A percentile compares a stretch with the other conserved stretches of the same genome.
Evolutionary conservation across 30 jellyfish, hydroid and myxozoan genomes (phyloP).

Genomic region (Chrysaora quinquecirrha): DNA sequence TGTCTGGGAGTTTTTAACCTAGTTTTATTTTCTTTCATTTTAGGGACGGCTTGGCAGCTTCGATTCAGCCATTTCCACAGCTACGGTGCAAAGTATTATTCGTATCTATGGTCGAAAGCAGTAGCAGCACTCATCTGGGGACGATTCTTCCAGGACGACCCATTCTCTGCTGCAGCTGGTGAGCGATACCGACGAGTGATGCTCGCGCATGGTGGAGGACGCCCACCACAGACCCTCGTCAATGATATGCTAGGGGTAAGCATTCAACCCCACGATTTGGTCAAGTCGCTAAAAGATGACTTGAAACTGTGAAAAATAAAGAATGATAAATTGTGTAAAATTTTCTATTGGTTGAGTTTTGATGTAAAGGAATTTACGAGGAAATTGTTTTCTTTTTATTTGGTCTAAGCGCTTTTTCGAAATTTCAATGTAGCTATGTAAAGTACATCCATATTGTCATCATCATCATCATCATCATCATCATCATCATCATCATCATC

Average conservation of each 20-base stretch:
- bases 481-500: too few species aligned
- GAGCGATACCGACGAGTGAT: conserved; percentile 79
- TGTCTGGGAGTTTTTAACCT: too few species aligned
- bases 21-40: too few species aligned
- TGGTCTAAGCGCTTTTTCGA: too few species aligned
- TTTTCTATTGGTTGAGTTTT: too few species aligned
- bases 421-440: too few species aligned
- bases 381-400: too few species aligned
- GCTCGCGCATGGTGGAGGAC: conserved; percentile 96
- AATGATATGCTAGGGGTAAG: conserved; percentile 78
- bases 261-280: conserved; percentile 64
- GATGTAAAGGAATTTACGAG: too few species aligned
- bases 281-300: conserved; percentile 72
- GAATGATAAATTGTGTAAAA: too few species aligned
- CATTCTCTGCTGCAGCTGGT: conserved; percentile 85
- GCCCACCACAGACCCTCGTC: conserved; percentile 77
- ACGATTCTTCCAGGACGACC: conserved; percentile 81
- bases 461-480: too few species aligned
- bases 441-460: too few species aligned
- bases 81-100: conserved; percentile 92
- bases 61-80: conserved; percentile 95
- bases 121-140: conserved; percentile 91
- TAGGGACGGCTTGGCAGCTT: conserved; percentile 97
- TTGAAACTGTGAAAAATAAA: conserved; percentile 33
- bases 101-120: conserved; percentile 95